Evolutionary conservation across 2,888 invertebrate genomes (phyloP).

Genomic region (Megamerina dolium): DNA sequence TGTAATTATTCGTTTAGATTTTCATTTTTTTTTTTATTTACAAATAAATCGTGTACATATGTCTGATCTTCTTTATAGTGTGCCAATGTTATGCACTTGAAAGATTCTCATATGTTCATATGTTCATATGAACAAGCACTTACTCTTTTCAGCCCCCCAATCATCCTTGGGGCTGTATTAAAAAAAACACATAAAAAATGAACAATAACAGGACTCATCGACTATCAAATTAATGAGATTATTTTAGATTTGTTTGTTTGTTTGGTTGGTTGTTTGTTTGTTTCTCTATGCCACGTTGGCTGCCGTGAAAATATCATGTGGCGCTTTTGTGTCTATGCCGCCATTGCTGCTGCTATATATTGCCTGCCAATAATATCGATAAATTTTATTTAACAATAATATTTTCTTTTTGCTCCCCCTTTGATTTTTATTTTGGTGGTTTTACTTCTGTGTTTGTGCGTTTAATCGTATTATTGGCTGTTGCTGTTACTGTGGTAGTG

Average conservation of each 20-base stretch:
- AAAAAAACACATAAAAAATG: slow-evolving; percentile 7
- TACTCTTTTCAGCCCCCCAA: too few relatives aligned
- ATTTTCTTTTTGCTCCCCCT: neutral
- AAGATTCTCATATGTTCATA: slow-evolving; percentile 8
- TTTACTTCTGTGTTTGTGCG: neutral
- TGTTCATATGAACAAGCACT: too few relatives aligned
- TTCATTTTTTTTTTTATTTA: neutral
- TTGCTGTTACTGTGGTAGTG: too few relatives aligned
- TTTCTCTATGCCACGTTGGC: slow-evolving; percentile 27
- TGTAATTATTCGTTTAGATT: neutral
- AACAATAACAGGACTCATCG: too few relatives aligned
- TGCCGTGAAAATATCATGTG: slow-evolving; percentile 31
- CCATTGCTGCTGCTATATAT: too few relatives aligned
- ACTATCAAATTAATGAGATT: too few relatives aligned
- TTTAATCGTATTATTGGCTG: too few relatives aligned
- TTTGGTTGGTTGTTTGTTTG: too few relatives aligned
- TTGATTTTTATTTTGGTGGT: too few relatives aligned
- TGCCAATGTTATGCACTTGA: slow-evolving; percentile 18
- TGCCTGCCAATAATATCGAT: neutral
- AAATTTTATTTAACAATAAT: neutral
- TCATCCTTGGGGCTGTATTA: too few relatives aligned
- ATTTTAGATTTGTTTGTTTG: too few relatives aligned
- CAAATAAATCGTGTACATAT: neutral
- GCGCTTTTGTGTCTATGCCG: slow-evolving; percentile 47
- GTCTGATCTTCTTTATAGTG: slow-evolving; percentile 15